These are phyloP conservation scores for Lacanobia wlatinum DNA, from an alignment of 2,888 invertebrate genomes.

Conservation along the genomic window DNA sequence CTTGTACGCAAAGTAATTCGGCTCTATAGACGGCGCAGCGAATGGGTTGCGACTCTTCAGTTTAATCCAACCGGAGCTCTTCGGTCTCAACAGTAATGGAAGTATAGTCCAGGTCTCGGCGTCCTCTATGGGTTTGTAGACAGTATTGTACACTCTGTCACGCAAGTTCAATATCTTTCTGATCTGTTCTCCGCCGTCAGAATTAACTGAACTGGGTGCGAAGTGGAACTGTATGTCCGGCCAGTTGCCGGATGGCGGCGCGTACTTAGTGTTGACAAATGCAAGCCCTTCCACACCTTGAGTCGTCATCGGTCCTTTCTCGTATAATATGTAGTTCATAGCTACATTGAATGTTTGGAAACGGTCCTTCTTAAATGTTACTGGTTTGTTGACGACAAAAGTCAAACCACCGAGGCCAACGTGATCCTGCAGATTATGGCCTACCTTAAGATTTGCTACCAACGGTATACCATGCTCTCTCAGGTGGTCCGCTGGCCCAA, in stretches of 20 bases:
- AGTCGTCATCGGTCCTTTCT: slow-evolving; percentile 95
- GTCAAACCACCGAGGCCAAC: slow-evolving; percentile 96
- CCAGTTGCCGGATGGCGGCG: slow-evolving; percentile 94
- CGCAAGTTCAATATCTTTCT: slow-evolving; percentile 93
- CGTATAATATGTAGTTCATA: slow-evolving; percentile 95
- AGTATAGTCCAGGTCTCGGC: slow-evolving; percentile 96
- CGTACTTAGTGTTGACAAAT: slow-evolving; percentile 96
- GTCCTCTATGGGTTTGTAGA: slow-evolving; percentile 95
- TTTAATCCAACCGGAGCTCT: slow-evolving; percentile 96
- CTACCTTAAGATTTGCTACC: slow-evolving; percentile 94
- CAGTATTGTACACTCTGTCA: slow-evolving; percentile 95
- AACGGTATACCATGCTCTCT: slow-evolving; percentile 93
- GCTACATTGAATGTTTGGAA: slow-evolving; percentile 95
- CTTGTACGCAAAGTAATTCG: slow-evolving; percentile 97
- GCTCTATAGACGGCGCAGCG: slow-evolving; percentile 96
- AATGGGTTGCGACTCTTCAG: slow-evolving; percentile 95
- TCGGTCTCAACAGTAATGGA: slow-evolving; percentile 95
- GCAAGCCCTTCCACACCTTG: slow-evolving; percentile 97
- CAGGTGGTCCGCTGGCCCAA: slow-evolving; percentile 95
- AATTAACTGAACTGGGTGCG: slow-evolving; percentile 95
- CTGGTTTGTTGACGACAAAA: slow-evolving; percentile 95
- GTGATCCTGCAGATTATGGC: slow-evolving; percentile 96
- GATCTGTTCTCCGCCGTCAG: slow-evolving; percentile 95
- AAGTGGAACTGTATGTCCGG: slow-evolving; percentile 97
- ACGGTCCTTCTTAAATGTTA: slow-evolving; percentile 94